Evolutionary conservation across 2,888 invertebrate species (phyloP).

Genomic region (Slavum lentiscoides): DNA sequence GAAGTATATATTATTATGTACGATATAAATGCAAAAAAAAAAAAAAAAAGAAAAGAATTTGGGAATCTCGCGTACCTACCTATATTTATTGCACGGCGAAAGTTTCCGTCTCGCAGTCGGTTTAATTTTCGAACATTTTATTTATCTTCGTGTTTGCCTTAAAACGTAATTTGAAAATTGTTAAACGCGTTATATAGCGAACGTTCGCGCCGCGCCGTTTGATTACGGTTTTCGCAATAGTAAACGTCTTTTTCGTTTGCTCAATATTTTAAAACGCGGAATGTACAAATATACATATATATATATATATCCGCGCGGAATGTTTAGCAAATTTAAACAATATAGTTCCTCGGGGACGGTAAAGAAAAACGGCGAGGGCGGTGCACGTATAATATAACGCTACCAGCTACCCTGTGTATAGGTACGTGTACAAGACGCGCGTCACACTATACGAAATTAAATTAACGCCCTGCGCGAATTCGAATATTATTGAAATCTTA

Average conservation of each 20-base stretch:
- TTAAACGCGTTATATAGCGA: conserved; percentile 3
- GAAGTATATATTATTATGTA: too few species aligned
- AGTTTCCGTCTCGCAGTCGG: not conserved
- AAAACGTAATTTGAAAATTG: conserved; percentile 20
- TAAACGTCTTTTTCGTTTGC: conserved; percentile 6
- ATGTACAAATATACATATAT: conserved; percentile 5
- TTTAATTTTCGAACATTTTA: conserved; percentile 24
- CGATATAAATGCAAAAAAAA: not conserved
- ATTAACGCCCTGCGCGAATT: not conserved
- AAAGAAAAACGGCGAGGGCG: not conserved
- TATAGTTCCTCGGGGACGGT: not conserved
- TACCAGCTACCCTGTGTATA: too few species aligned
- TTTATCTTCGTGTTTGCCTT: conserved; percentile 22
- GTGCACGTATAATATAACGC: not conserved
- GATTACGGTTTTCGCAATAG: not conserved
- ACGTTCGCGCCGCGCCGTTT: not conserved
- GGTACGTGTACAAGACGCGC: too few species aligned
- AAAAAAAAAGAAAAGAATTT: conserved; percentile 8
- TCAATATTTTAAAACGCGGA: conserved; percentile 17
- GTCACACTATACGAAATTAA: not conserved
- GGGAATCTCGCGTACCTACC: not conserved
- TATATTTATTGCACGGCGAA: not conserved
- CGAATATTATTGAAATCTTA: not conserved
- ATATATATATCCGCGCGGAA: not conserved
- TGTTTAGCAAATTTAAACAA: conserved; percentile 1